These are phyloP conservation scores for Origma solitaria DNA, from an alignment of 2,113 vertebrate genomes.

Conservation along the genomic window DNA sequence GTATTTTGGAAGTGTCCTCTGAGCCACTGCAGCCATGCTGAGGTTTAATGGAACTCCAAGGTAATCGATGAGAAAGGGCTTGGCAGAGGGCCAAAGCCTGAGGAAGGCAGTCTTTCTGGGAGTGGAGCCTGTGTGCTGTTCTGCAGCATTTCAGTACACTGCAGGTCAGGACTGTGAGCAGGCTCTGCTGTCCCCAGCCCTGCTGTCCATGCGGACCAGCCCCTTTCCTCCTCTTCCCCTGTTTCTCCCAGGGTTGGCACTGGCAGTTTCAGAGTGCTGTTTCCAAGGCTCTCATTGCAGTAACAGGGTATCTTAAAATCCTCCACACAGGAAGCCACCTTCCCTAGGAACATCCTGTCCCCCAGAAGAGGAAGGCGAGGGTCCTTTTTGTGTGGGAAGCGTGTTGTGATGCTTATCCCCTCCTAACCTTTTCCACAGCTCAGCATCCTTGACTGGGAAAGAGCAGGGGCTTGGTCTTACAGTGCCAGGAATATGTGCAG, in stretches of 20 bases:
- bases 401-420: neutral
- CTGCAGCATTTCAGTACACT: neutral
- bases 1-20: neutral
- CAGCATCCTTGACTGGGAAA: neutral
- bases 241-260: neutral
- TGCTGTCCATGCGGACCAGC: rapidly evolving
- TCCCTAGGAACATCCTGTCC: neutral
- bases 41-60: neutral
- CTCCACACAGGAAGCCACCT: neutral
- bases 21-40: neutral
- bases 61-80: neutral
- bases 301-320: neutral
- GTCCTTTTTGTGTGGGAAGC: neutral
- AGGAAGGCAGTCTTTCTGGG: neutral
- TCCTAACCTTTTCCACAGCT: neutral
- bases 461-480: neutral
- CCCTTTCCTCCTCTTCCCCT: neutral
- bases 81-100: neutral
- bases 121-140: neutral
- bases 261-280: neutral
- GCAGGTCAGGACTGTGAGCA: neutral
- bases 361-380: neutral
- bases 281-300: neutral
- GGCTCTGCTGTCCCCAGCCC: neutral
- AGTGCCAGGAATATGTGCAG: neutral